These are phyloP conservation scores for Trichonephila inaurata DNA, from an alignment of 1,140 invertebrate genomes.

Conservation along the genomic window DNA sequence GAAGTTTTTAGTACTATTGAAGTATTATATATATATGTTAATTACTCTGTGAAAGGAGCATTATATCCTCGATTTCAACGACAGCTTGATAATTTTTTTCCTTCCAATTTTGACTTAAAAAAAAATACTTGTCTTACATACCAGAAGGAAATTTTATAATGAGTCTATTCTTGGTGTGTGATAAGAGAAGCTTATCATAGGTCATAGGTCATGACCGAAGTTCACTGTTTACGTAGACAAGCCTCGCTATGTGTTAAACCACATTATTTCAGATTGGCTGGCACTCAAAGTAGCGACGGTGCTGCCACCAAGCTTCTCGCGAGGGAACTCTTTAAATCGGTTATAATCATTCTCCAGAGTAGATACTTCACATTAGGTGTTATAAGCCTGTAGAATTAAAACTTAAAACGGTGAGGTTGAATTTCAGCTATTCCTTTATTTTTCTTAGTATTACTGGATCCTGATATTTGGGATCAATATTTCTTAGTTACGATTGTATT, in stretches of 20 bases:
- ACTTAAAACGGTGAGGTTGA: too few relatives aligned
- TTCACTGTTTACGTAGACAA: constrained; percentile 44
- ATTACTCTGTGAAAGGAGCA: neutral
- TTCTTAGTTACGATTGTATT: too few relatives aligned
- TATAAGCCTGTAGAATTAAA: too few relatives aligned
- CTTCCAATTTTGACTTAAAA: neutral
- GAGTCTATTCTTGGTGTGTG: neutral
- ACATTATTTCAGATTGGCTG: neutral
- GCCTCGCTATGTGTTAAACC: neutral
- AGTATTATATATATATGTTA: neutral
- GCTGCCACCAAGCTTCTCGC: neutral
- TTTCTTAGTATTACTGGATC: too few relatives aligned
- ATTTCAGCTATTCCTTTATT: too few relatives aligned
- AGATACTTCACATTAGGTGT: neutral
- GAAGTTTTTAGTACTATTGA: too few relatives aligned
- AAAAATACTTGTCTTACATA: neutral
- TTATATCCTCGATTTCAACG: neutral
- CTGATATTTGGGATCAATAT: too few relatives aligned
- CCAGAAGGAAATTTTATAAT: neutral
- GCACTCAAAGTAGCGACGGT: neutral
- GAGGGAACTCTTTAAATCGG: neutral
- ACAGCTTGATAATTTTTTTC: neutral
- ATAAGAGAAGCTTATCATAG: constrained; percentile 26
- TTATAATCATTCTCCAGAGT: neutral
- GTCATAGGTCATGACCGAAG: constrained; percentile 40